Conservation (phyloP, 2,797 vertebrate genomes). For the Varecia variegata region DNA sequence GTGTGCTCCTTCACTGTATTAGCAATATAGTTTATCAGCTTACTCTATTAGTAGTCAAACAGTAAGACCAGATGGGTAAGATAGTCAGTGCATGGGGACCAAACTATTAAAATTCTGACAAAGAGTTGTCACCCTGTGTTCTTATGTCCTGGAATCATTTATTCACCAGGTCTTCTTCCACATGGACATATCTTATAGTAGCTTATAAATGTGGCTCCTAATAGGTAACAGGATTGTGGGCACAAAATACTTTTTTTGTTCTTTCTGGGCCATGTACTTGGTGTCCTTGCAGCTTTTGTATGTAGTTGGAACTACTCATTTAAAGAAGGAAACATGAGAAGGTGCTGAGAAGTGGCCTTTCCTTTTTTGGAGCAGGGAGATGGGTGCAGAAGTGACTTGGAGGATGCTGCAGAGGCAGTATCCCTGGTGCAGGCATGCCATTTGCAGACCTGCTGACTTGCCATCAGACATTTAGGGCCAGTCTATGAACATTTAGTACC, state of each 20-base stretch:
- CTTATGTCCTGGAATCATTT: background rate
- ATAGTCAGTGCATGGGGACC: background rate
- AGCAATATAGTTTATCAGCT: rapidly evolving
- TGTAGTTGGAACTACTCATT: background rate
- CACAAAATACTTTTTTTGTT: background rate
- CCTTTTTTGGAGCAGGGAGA: background rate
- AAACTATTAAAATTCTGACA: background rate
- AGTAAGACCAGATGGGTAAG: background rate
- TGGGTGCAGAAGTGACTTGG: background rate
- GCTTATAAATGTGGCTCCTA: background rate
- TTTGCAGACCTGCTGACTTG: background rate
- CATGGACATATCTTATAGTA: rapidly evolving
- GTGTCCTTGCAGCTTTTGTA: background rate
- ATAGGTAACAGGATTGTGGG: background rate
- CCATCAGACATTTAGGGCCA: background rate
- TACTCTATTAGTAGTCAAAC: rapidly evolving
- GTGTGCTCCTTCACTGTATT: rapidly evolving
- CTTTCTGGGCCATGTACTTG: background rate
- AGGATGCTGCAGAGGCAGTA: too few species aligned
- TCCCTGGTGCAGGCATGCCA: too few species aligned
- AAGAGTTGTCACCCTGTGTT: background rate
- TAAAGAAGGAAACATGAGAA: background rate
- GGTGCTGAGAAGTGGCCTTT: background rate
- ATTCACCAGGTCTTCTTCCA: background rate
- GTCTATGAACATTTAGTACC: background rate